A percentile compares a stretch with the other conserved stretches of the same genome.
phyloP scores from a whole-genome alignment of 1,140 invertebrate genomes.

The Brachionus paranguensis region DNA sequence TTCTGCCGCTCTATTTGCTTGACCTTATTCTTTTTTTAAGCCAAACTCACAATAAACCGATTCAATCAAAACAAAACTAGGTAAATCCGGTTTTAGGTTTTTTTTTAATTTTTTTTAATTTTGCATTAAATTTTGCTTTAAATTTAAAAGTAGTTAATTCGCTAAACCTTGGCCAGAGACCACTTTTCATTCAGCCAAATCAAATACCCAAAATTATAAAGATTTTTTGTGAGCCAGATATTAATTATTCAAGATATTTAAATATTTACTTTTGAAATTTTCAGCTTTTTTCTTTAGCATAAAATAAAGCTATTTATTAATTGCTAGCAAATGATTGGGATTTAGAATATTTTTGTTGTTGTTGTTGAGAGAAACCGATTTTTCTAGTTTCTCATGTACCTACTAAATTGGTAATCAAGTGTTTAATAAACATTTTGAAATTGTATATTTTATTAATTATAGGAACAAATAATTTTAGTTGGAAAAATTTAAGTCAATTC shows the following conservation, averaged over 20 bases:
- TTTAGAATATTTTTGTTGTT: background rate
- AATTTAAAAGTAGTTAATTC: background rate
- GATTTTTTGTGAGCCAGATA: background rate
- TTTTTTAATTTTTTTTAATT: background rate
- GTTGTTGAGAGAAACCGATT: background rate
- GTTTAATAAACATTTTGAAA: background rate
- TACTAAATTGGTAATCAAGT: background rate
- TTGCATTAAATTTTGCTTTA: background rate
- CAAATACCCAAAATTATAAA: background rate
- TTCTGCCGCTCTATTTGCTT: background rate
- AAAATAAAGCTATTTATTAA: conserved; percentile 2
- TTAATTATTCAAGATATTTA: background rate
- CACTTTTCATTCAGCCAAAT: background rate
- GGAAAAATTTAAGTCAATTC: background rate
- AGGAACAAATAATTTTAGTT: background rate
- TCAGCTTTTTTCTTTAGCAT: background rate
- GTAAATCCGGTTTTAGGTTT: conserved; percentile 12
- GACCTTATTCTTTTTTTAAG: background rate
- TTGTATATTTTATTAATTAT: background rate
- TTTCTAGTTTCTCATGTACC: background rate
- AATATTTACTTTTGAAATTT: conserved; percentile 3
- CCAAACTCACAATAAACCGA: background rate
- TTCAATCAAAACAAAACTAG: background rate
- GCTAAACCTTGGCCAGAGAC: background rate
- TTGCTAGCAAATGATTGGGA: background rate